Evolutionary conservation across 2,888 invertebrate species (phyloP), one percentile per base, ranked within the genome.

Genomic region (Adelphocoris suturalis): DNA sequence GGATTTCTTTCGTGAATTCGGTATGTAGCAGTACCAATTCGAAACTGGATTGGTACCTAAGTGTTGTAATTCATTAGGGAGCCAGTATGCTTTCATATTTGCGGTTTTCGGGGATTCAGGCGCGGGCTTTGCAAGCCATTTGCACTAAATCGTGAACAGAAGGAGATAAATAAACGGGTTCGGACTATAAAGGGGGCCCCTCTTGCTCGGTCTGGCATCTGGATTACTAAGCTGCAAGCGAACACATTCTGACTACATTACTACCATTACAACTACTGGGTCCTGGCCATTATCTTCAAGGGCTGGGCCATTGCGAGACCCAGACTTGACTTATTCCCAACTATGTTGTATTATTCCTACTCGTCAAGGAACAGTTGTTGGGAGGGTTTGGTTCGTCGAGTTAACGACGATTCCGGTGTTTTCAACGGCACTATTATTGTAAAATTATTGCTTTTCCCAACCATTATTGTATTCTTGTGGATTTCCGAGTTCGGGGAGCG

Each of bases 121-220:
- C 11, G 12, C 11, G 68, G 1, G 68, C 19, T 11, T 19, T 5
- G 68, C 23, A 7, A 7, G 23, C 68, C 68, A 68, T 68, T 68
- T 68, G 68, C 68, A 23, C 19, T 68, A 68, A 68, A 23, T 68
- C 68, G 23, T 23, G 23, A 68, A 68, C 68, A 68, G 68, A 27
- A 68, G 68, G 68, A 68, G 23, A 68, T 68, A 68, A 68, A 68
- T 68, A 68, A 23, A 68, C 27, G 68, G 23, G 19, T 68, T 27
- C 68, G 19, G 68, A 68, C 68, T 27, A 68, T 68, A 68, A 68
- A 68, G 68, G 68, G 68, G 68, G n/a, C n/a, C n/a, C 23, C 68
- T 23, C 68, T 23, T 68, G 68, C 19, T 23, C 19, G 19, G 61
- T 61, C 61, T 61, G 61, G 68, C 68, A 68, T 68, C 68, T 68